These are phyloP conservation scores for Collichthys lucidus DNA, from an alignment of 2,113 vertebrate genomes.

Conservation along the genomic window DNA sequence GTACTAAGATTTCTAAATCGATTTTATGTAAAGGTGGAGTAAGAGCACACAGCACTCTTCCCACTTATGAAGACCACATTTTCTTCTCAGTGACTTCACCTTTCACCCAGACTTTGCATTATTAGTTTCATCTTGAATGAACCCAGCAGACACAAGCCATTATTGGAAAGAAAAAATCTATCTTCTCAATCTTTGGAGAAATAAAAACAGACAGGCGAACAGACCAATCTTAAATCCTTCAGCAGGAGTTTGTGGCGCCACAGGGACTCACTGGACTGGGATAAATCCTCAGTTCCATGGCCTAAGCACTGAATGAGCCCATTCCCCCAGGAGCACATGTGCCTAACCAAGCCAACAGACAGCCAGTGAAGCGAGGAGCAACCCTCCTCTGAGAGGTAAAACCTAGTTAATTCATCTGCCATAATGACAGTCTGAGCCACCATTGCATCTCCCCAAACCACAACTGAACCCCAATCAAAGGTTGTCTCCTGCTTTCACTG, in stretches of 20 bases:
- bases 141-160: constrained; percentile 47
- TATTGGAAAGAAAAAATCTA: constrained; percentile 55
- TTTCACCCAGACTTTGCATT: constrained; percentile 34
- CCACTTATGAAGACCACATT: constrained; percentile 21
- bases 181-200: constrained; percentile 35
- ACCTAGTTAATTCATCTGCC: constrained; percentile 71
- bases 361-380: constrained; percentile 65
- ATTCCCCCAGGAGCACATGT: constrained; percentile 63
- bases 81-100: constrained; percentile 34
- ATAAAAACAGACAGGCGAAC: constrained; percentile 40
- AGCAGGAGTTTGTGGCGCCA: constrained; percentile 66
- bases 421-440: constrained; percentile 69
- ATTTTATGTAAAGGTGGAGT: neutral
- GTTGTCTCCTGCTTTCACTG: constrained; percentile 28
- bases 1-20: neutral
- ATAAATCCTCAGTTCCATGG: constrained; percentile 80
- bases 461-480: constrained; percentile 44
- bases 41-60: constrained; percentile 10
- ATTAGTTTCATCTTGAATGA: constrained; percentile 38
- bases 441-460: constrained; percentile 53
- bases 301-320: constrained; percentile 69
- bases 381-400: constrained; percentile 68
- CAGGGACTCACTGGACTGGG: constrained; percentile 76
- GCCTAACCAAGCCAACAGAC: constrained; percentile 74
- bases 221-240: constrained; percentile 73